Percentiles rank a stretch among this genome's conserved stretches.
Conservation (phyloP, 2,113 vertebrate species). For the Capreolus pygargus region DNA sequence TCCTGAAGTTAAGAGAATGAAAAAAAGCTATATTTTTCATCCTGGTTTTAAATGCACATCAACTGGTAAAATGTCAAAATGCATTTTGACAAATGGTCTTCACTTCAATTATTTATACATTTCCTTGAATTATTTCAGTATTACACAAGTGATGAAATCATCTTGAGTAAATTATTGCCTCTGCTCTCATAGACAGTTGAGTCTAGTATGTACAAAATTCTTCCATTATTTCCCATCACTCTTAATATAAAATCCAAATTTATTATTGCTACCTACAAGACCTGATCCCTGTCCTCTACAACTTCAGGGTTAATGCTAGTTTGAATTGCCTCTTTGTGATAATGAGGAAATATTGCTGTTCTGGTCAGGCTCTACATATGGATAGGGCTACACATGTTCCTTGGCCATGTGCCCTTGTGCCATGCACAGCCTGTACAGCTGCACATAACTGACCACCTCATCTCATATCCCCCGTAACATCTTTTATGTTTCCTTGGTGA, state of each 20-base stretch:
- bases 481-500: background rate
- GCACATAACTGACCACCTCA: background rate
- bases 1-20: slow-evolving; percentile 25
- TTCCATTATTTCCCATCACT: background rate
- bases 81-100: slow-evolving; percentile 47
- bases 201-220: slow-evolving; percentile 17
- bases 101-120: slow-evolving; percentile 53
- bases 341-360: background rate
- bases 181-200: background rate
- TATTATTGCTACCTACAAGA: background rate
- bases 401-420: background rate
- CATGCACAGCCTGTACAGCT: background rate
- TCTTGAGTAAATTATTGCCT: slow-evolving; percentile 26
- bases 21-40: background rate
- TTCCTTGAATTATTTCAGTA: slow-evolving; percentile 47
- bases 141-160: slow-evolving; percentile 21
- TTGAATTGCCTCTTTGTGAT: background rate
- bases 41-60: slow-evolving; percentile 21
- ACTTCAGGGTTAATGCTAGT: background rate
- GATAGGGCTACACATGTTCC: background rate
- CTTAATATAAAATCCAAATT: slow-evolving; percentile 5
- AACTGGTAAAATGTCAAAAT: slow-evolving; percentile 32
- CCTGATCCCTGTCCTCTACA: background rate
- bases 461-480: background rate
- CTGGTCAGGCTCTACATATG: background rate